Evolutionary conservation across 2,888 invertebrate genomes (phyloP), one percentile per base, ranked within the genome.

Genomic region (Drosophila hamatofila): DNA sequence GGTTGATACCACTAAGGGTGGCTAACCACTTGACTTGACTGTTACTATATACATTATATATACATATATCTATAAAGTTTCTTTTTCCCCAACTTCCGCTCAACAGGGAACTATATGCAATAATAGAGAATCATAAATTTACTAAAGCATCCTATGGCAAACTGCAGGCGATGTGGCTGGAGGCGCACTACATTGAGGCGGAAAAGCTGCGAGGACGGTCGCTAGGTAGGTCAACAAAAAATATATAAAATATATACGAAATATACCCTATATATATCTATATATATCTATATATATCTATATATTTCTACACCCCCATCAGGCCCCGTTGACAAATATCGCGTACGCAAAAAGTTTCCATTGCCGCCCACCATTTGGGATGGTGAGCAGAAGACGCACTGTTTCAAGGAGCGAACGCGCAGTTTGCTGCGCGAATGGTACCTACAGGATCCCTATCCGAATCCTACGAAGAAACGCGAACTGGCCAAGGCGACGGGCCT

Each of bases 401-500:
- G 98, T 93, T 98, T 98, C 93, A 98, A 98, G 94, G 97, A 99
- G 94, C 94, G 98, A 78, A 99, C 99, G 91, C 94, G 99, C 83
- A 97, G 98, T 88, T 94, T 99, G 81, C 94, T 99, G 80, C 94
- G 99, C 74, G 99, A 99, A 94, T 99, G 99, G 98, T 99, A 99
- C 93, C 95, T 99, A 63, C 98, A 98, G 94, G 99, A 97, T 94
- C 97, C 97, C n/a, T 98, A 98, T 94, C 98, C 97, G 64, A 98
- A 98, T 93, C 98, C 98, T 42, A 96, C 97, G 75, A 98, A 98
- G 94, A 98, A 98, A 93, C 94, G 97, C 80, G 98, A 98, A 93
- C 93, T 98, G 89, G 98, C 98, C 30, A 96, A 96, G 88, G 97
- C 97, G 63, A 98, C 98, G 57, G 97, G 97, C 35, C 94, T 98